Evolutionary conservation across 2,113 vertebrate genomes (phyloP).

Genomic region (Podarcis muralis): DNA sequence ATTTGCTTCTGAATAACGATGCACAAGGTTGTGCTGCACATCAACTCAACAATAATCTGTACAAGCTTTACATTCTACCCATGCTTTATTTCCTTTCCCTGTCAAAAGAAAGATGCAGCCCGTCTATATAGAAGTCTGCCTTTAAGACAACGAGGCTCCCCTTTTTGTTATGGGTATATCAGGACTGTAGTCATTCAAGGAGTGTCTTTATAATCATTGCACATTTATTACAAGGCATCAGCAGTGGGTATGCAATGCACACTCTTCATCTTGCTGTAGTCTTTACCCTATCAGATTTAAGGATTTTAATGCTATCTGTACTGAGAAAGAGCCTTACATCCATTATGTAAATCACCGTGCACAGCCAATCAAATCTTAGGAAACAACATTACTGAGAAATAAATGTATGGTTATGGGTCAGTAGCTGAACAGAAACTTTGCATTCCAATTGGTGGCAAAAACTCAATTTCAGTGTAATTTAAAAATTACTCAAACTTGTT

Average conservation of each 20-base stretch:
- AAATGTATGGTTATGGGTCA: constrained; percentile 44
- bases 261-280: constrained; percentile 1
- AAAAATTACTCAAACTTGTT: constrained; percentile 44
- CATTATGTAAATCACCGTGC: constrained; percentile 29
- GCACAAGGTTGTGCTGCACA: neutral
- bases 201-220: constrained; percentile 24
- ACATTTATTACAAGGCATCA: constrained; percentile 10
- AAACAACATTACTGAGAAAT: constrained; percentile 42
- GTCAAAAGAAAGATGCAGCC: constrained; percentile 20
- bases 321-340: constrained; percentile 7
- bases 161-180: neutral
- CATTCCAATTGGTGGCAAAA: constrained; percentile 27
- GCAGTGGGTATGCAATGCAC: constrained; percentile 1
- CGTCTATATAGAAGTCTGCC: neutral
- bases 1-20: neutral
- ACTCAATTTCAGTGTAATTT: constrained; percentile 46
- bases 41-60: neutral
- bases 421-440: constrained; percentile 38
- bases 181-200: neutral
- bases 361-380: neutral
- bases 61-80: neutral
- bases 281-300: neutral
- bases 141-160: constrained; percentile 26
- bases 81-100: neutral
- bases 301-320: neutral